Evolutionary conservation across 2,888 invertebrate species (phyloP), one percentile per base, ranked within the genome.

Genomic region (Callosobruchus maculatus): DNA sequence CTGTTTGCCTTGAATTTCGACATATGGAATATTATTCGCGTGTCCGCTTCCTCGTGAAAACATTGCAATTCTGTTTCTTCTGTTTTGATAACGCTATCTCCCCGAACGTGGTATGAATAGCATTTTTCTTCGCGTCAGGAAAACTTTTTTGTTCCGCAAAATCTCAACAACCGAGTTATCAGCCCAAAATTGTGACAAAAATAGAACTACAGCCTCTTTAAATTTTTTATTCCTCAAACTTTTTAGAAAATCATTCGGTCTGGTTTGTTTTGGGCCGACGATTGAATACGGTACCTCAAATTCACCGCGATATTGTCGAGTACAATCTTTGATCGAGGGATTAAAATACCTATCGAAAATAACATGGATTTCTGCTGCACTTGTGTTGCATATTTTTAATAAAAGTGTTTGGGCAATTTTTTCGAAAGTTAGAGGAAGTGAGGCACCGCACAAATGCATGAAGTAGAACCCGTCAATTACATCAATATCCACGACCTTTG

Each of bases 11-110:
- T 20, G 2, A 70, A 73, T 78, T 80, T 81, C n/a, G 7, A 21
- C 13, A 70, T 70, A 74, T 82, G 79, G 74, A 75, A 80, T n/a
- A 81, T 73, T 67, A 80, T 81, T 67, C 78, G 68, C 7, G 80
- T 81, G 76, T 82, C 81, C 13, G 81, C 81, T 66, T 82, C 80
- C 75, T 82, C 80, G 70, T 80, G 79, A 66, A 78, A 20, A 73
- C 80, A 80, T 72, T 2, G 20, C 20, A 71, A 79, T 72, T 81
- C 72, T 72, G 72, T 30, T 75, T 79, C 77, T 76, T 78, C 76
- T 68, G 30, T 73, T 77, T 76, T 76, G 66, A 72, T 71, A 20
- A 78, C 70, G n/a, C 20, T n/a, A 31, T 72, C 67, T 5, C 21
- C n/a, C 13, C n/a, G 18, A n/a, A 21, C 21, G 4, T 21, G 1